These are phyloP conservation scores for Zaprionus lineosus DNA, from an alignment of 2,888 invertebrate species.

Conservation along the genomic window DNA sequence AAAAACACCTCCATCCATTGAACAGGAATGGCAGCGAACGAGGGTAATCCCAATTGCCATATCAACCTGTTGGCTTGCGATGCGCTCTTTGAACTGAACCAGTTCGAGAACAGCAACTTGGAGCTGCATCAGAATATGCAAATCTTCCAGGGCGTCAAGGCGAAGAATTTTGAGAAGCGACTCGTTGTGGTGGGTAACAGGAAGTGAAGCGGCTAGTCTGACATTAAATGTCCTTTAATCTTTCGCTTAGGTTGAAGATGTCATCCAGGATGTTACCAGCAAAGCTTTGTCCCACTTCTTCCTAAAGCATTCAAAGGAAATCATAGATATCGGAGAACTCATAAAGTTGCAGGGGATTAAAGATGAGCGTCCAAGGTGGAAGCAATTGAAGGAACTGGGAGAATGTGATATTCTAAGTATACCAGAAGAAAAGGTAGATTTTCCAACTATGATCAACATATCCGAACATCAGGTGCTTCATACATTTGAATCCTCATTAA, in stretches of 20 bases:
- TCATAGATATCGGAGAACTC: constrained; percentile 55
- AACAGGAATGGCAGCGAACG: constrained; percentile 28
- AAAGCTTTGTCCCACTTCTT: constrained; percentile 71
- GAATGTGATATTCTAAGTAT: constrained; percentile 79
- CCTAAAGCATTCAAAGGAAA: constrained; percentile 63
- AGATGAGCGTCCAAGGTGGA: constrained; percentile 77
- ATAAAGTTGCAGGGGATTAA: constrained; percentile 43
- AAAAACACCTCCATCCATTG: not conserved
- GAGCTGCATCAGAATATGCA: constrained; percentile 64
- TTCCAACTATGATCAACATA: not conserved
- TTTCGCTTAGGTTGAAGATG: constrained; percentile 64
- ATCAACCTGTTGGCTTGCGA: constrained; percentile 79
- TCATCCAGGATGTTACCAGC: constrained; percentile 74
- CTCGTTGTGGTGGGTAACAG: constrained; percentile 68
- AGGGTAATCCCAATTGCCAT: constrained; percentile 58
- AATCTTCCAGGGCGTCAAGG: constrained; percentile 71
- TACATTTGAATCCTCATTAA: too few relatives aligned
- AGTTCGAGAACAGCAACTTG: constrained; percentile 69
- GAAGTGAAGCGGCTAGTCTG: too few relatives aligned
- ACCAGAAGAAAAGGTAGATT: constrained; percentile 68
- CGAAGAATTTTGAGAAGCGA: constrained; percentile 64
- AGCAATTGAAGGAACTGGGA: constrained; percentile 67
- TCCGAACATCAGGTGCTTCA: too few relatives aligned
- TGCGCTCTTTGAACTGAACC: constrained; percentile 73
- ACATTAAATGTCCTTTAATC: not conserved